Evolutionary conservation across 2,888 invertebrate genomes (phyloP).

Genomic region (Lypha dubia): DNA sequence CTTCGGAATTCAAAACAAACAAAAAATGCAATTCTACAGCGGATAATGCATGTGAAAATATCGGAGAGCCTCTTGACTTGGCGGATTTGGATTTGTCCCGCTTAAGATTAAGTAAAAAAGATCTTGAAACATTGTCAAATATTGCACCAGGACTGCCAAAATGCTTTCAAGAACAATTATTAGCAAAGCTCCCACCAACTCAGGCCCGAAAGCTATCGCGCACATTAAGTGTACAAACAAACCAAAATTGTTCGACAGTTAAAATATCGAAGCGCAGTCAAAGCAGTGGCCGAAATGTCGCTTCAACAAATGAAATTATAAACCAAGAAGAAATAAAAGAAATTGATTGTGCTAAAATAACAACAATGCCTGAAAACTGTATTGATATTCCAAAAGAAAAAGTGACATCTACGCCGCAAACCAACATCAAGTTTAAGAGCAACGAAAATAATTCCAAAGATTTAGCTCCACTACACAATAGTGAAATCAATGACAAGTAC

Average conservation of each 20-base stretch:
- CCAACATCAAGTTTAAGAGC: constrained; percentile 78
- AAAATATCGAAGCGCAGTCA: constrained; percentile 83
- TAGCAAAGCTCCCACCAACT: constrained; percentile 88
- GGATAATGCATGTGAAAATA: constrained; percentile 3
- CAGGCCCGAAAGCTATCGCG: constrained; percentile 88
- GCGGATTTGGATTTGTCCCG: constrained; percentile 88
- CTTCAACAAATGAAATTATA: neutral
- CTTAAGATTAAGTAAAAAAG: constrained; percentile 88
- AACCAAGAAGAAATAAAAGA: constrained; percentile 55
- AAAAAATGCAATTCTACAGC: constrained; percentile 27
- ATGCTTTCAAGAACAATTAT: constrained; percentile 88
- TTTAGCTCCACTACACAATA: constrained; percentile 77
- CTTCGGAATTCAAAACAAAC: neutral
- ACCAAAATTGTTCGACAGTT: constrained; percentile 68
- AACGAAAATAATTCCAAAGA: constrained; percentile 79
- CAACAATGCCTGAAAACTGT: constrained; percentile 11
- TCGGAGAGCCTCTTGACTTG: constrained; percentile 84
- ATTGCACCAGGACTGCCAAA: constrained; percentile 89
- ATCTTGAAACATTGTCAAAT: constrained; percentile 88
- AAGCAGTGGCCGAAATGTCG: constrained; percentile 82
- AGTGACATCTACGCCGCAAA: constrained; percentile 74
- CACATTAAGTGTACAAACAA: constrained; percentile 84
- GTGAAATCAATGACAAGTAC: constrained; percentile 82
- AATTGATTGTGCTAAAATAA: neutral
- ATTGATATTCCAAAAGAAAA: constrained; percentile 12